Percentiles rank a stretch among this genome's conserved stretches.
Conservation (phyloP, 2,797 vertebrate species). For the Austrolebias charrua region DNA sequence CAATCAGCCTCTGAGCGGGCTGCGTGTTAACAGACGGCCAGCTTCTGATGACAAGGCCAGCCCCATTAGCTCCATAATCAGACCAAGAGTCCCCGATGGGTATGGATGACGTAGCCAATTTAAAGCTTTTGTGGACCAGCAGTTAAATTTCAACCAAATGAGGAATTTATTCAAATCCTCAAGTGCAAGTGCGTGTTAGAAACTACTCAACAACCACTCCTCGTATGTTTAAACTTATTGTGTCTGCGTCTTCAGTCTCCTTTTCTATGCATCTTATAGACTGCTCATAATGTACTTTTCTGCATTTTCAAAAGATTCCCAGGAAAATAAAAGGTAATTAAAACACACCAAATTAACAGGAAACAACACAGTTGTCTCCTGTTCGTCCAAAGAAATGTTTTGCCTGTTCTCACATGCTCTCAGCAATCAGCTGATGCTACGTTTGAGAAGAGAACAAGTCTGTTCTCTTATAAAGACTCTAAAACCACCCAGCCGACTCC, state of each 20-base stretch:
- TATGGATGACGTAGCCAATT: constrained; percentile 53
- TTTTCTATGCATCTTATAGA: too few relatives aligned
- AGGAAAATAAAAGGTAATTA: too few relatives aligned
- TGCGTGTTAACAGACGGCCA: constrained; percentile 69
- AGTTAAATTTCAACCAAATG: constrained; percentile 36
- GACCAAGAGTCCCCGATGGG: constrained; percentile 53
- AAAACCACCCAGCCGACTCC: constrained; percentile 4
- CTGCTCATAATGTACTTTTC: too few relatives aligned
- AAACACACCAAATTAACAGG: neutral
- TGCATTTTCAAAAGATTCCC: too few relatives aligned
- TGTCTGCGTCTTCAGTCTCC: too few relatives aligned
- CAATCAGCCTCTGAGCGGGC: constrained; percentile 69
- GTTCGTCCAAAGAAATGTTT: constrained; percentile 7
- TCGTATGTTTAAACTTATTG: too few relatives aligned
- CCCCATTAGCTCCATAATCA: constrained; percentile 75
- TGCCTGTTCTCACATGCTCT: constrained; percentile 15
- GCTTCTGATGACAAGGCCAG: constrained; percentile 72
- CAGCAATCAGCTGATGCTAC: constrained; percentile 24
- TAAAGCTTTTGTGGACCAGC: constrained; percentile 37
- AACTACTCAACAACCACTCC: too few relatives aligned
- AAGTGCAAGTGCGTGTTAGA: constrained; percentile 6
- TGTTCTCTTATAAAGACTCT: constrained; percentile 10
- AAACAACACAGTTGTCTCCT: constrained; percentile 7
- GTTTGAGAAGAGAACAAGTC: constrained; percentile 13
- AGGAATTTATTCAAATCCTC: constrained; percentile 43